phyloP scores from a whole-genome alignment of 2,888 invertebrate species.

The Melanostoma scalare region DNA sequence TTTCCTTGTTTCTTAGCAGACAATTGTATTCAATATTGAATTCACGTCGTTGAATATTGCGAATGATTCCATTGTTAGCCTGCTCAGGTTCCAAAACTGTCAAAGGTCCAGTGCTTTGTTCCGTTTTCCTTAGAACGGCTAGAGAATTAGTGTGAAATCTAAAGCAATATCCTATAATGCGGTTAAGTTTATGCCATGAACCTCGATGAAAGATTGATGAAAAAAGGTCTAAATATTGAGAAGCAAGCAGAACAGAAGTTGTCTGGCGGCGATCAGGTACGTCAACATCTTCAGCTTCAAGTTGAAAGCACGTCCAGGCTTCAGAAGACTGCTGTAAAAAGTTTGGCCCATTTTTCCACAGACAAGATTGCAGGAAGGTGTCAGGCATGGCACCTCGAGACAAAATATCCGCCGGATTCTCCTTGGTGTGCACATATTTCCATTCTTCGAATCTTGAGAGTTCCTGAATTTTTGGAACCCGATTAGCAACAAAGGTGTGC shows the following conservation, averaged over 20 bases:
- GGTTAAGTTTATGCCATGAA: too few species aligned
- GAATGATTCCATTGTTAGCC: neutral
- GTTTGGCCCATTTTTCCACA: conserved; percentile 20
- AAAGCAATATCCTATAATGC: neutral
- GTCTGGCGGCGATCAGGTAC: conserved; percentile 1
- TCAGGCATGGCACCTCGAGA: too few species aligned
- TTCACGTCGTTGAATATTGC: neutral
- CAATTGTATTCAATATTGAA: neutral
- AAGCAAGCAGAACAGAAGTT: neutral
- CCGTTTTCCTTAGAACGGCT: neutral
- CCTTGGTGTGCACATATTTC: conserved; percentile 37
- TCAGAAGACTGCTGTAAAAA: neutral
- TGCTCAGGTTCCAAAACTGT: neutral
- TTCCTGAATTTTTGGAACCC: conserved; percentile 29
- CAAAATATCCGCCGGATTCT: conserved; percentile 36
- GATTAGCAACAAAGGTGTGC: conserved; percentile 35
- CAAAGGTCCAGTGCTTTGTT: neutral
- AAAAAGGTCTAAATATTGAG: neutral
- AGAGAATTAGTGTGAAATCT: neutral
- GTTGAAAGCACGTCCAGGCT: neutral
- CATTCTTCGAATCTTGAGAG: conserved; percentile 22
- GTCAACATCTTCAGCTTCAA: too few species aligned
- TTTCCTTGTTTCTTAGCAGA: neutral
- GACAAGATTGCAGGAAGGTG: neutral
- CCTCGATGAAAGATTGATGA: neutral